Base-by-base conservation (phyloP, 1,140 invertebrate genomes). In the Cheumatopsyche charites region DNA sequence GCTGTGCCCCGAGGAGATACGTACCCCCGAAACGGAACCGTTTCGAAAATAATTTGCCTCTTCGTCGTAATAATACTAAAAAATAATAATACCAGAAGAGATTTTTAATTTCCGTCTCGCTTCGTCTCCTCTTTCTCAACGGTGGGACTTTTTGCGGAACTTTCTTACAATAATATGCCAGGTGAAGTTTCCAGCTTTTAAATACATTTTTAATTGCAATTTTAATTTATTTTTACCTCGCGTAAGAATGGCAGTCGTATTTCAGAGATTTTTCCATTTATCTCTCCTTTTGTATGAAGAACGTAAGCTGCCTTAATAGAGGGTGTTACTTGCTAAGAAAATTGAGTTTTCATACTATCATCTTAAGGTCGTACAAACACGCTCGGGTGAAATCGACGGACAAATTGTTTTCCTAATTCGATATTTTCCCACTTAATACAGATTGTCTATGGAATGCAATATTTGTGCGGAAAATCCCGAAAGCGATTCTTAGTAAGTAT, bases 41-140 rank as follows among this genome's bases (percentile, higher is more conserved):
- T 72, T 72, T 72, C 23, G 42, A 58, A 72, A 72, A 72, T 66
- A 66, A 55, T 55, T 67, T 72, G 45, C 62, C 21, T 71, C 25
- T 47, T 17, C 19, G 11, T 29, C 58, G n/a, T n/a, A 68, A 55
- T 68, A 58, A 42, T 42, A 61, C 25, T 15, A 25, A 58, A 41
- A 58, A 66, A 72, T 67, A 61, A 72, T 67, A 72, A 66, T 66
- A 63, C 23, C n/a, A 72, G 52, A 41, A 65, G 58, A 61, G 62
- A 66, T 66, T 72, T 72, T 72, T 72, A 72, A 72, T 72, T 72
- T 72, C 70, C 70, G 70, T 52, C 45, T 23, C 36, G 29, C 52
- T 65, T 17, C 19, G 12, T 23, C 23, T 36, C 23, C 55, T 15
- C 62, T 41, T 55, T 45, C 36, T 12, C 58, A 62, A 29, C 1